phyloP scores from a whole-genome alignment of 1,140 invertebrate genomes.

The Littorina saxatilis region DNA sequence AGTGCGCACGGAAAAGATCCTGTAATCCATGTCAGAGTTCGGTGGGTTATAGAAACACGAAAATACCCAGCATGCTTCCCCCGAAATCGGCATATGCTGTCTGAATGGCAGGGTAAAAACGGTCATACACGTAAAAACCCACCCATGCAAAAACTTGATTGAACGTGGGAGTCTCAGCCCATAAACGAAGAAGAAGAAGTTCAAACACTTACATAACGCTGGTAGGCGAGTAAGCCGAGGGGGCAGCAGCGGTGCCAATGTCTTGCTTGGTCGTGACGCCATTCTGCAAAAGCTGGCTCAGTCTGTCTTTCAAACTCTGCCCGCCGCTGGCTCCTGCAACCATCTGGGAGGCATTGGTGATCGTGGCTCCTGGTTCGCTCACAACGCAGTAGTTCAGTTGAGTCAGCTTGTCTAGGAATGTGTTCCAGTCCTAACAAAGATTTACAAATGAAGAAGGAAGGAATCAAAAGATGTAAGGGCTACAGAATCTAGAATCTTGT shows the following conservation, averaged over 20 bases:
- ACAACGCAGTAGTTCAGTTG: conserved; percentile 70
- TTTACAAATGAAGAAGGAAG: neutral
- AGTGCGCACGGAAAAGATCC: too few species aligned
- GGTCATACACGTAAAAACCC: too few species aligned
- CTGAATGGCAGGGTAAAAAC: too few species aligned
- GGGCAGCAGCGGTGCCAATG: neutral
- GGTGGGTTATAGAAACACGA: too few species aligned
- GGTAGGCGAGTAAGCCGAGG: too few species aligned
- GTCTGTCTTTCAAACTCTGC: neutral
- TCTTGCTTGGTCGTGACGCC: neutral
- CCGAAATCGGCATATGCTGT: too few species aligned
- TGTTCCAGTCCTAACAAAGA: conserved; percentile 72
- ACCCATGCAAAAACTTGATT: too few species aligned
- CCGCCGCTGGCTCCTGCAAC: neutral
- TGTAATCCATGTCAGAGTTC: too few species aligned
- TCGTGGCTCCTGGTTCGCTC: conserved; percentile 49
- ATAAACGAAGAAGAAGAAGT: too few species aligned
- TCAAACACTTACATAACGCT: too few species aligned
- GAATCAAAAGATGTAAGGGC: neutral
- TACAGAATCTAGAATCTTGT: neutral
- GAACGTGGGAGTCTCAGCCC: too few species aligned
- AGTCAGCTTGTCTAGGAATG: conserved; percentile 68
- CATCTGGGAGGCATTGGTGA: conserved; percentile 16
- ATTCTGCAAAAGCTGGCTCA: neutral
- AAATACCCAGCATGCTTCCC: too few species aligned